A percentile compares a stretch with the other conserved stretches of the same genome.
phyloP scores from a whole-genome alignment of 2,113 vertebrate genomes.

The Orycteropus afer region DNA sequence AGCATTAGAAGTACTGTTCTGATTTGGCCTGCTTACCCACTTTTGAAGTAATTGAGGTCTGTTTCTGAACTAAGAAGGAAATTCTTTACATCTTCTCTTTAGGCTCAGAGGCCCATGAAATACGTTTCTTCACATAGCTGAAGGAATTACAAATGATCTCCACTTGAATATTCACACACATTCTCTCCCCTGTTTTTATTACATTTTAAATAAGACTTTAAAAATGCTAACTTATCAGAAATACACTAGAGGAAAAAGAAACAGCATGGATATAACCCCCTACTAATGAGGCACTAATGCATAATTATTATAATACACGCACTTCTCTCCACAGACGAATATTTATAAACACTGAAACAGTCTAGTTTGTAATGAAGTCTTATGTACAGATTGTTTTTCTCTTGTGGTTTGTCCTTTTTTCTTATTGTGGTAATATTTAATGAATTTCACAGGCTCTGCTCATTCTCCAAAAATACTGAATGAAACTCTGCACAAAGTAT shows the following conservation, averaged over 20 bases:
- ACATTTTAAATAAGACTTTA: conserved; percentile 84
- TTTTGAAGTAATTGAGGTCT: conserved; percentile 37
- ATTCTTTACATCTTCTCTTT: conserved; percentile 21
- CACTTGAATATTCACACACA: neutral
- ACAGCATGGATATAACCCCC: conserved; percentile 84
- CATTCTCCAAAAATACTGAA: conserved; percentile 73
- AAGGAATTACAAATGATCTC: conserved; percentile 77
- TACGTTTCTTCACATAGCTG: conserved; percentile 64
- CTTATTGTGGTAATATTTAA: conserved; percentile 79
- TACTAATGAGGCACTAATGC: conserved; percentile 90
- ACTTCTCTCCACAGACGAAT: conserved; percentile 87
- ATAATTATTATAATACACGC: conserved; percentile 89
- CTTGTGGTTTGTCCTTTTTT: conserved; percentile 80
- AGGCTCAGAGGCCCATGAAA: conserved; percentile 28
- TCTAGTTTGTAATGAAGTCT: conserved; percentile 79
- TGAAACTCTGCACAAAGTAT: conserved; percentile 53
- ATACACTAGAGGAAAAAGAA: conserved; percentile 88
- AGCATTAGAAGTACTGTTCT: neutral
- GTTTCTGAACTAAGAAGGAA: conserved; percentile 30
- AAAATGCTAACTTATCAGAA: conserved; percentile 86
- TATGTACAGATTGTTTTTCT: conserved; percentile 84
- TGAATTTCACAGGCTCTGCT: conserved; percentile 69
- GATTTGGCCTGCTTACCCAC: neutral
- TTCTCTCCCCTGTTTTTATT: conserved; percentile 66
- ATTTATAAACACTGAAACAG: conserved; percentile 88